Evolutionary conservation across 64 coral and sea anemone genomes (phyloP).

Genomic region (Montipora efflorescens): DNA sequence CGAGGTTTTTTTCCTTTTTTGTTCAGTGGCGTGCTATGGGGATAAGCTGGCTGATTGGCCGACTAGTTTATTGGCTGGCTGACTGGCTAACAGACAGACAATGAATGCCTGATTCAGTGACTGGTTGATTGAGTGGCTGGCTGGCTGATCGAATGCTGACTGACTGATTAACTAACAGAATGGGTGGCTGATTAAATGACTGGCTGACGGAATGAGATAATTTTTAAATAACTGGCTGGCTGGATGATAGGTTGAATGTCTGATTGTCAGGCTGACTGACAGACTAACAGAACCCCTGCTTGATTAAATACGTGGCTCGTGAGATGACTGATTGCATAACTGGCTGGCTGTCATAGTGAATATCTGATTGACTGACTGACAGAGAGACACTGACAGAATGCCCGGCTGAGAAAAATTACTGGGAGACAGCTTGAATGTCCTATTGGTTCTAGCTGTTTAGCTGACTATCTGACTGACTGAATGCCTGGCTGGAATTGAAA

Average conservation of each 20-base stretch:
- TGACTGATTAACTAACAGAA: background rate
- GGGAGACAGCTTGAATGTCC: too few species aligned
- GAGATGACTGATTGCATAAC: too few species aligned
- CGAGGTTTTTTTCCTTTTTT: background rate
- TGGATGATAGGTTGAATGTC: background rate
- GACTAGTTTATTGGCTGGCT: slow-evolving; percentile 11
- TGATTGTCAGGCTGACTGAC: background rate
- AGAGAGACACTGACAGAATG: too few species aligned
- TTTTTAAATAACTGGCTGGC: background rate
- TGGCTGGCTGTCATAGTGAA: too few species aligned
- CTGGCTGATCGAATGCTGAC: background rate
- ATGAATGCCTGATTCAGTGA: slow-evolving; percentile 7
- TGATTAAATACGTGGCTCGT: too few species aligned
- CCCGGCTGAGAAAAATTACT: too few species aligned
- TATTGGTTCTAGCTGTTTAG: too few species aligned
- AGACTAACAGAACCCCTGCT: background rate
- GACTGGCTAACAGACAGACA: background rate
- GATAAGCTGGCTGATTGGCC: background rate
- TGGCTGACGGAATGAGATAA: background rate
- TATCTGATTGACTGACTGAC: too few species aligned
- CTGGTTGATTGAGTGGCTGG: slow-evolving; percentile 15
- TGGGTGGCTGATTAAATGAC: background rate
- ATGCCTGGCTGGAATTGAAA: too few species aligned
- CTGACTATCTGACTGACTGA: too few species aligned
- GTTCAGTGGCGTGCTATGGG: background rate